Evolutionary conservation across 2,888 invertebrate genomes (phyloP).

Genomic region (Agelastica alni): DNA sequence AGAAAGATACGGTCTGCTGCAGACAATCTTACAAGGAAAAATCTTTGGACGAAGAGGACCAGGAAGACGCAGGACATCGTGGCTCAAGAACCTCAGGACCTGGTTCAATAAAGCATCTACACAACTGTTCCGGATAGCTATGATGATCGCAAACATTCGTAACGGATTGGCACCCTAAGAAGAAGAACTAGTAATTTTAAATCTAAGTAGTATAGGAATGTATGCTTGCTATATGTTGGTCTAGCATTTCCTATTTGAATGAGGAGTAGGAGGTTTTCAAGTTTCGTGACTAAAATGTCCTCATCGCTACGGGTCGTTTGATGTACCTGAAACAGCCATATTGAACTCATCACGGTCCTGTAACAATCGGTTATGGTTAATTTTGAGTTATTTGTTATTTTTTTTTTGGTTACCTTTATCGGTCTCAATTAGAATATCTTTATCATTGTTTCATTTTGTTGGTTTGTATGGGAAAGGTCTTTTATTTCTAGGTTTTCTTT

Average conservation of each 20-base stretch:
- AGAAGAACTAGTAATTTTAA: too few species aligned
- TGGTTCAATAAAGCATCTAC: too few species aligned
- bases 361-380: neutral
- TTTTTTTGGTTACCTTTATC: neutral
- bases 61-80: too few species aligned
- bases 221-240: conserved; percentile 11
- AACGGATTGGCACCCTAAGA: too few species aligned
- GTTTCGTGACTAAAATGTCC: conserved; percentile 1
- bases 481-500: neutral
- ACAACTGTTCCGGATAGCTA: too few species aligned
- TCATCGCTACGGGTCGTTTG: neutral
- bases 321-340: neutral
- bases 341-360: neutral
- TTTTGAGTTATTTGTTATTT: neutral
- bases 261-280: conserved; percentile 2
- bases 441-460: neutral
- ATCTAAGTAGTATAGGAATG: too few species aligned
- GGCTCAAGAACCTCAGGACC: too few species aligned
- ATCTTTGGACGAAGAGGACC: too few species aligned
- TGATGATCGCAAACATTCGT: too few species aligned
- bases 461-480: neutral
- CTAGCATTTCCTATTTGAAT: conserved; percentile 1
- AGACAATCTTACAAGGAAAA: too few species aligned
- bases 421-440: neutral
- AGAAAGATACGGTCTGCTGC: too few species aligned